Conservation (phyloP, 2,888 invertebrate species). For the Palloptera scutellata region DNA sequence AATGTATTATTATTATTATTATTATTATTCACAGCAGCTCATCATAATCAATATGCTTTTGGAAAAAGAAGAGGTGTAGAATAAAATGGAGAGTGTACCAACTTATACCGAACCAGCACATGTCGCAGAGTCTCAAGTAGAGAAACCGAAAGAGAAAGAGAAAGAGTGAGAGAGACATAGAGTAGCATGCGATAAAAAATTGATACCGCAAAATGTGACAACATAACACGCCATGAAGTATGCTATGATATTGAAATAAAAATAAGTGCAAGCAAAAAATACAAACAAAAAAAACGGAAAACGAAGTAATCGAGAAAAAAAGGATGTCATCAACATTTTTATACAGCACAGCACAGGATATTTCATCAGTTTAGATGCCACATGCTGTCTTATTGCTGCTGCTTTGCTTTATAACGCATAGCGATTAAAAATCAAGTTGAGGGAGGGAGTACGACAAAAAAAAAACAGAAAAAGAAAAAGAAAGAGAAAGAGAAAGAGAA, state of each 20-base stretch:
- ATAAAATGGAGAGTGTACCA: background rate
- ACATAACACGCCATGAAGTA: too few species aligned
- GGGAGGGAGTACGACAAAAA: background rate
- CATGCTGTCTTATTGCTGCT: background rate
- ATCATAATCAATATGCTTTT: too few species aligned
- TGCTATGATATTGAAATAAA: too few species aligned
- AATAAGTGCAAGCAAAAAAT: background rate
- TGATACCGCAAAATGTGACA: too few species aligned
- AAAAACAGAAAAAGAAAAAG: too few species aligned
- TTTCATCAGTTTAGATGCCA: too few species aligned
- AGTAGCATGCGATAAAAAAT: too few species aligned
- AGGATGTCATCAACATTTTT: too few species aligned
- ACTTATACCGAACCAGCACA: background rate
- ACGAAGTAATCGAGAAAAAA: background rate
- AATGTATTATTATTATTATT: too few species aligned
- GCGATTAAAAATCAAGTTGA: background rate
- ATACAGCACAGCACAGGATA: too few species aligned
- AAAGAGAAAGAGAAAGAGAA: too few species aligned
- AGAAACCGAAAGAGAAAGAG: background rate
- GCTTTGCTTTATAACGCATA: background rate
- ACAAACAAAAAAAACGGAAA: background rate
- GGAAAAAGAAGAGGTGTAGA: background rate
- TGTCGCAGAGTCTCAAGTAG: background rate
- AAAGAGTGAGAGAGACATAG: background rate
- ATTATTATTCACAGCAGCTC: too few species aligned